These are phyloP conservation scores for Euthynnus affinis DNA, from an alignment of 2,797 vertebrate species.

Conservation along the genomic window DNA sequence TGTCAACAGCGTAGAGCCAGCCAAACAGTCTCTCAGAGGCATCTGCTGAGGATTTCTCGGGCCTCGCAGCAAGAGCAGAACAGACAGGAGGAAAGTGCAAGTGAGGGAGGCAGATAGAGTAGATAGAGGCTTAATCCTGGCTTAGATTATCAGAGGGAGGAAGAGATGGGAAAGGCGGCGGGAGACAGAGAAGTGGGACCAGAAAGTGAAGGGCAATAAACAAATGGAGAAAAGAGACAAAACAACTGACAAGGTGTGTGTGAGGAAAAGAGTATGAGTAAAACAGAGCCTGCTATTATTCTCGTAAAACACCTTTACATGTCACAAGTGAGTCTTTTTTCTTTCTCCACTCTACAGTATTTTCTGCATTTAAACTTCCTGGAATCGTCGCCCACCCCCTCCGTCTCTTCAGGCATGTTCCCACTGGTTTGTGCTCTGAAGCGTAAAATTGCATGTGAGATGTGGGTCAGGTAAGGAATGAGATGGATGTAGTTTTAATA, in stretches of 20 bases:
- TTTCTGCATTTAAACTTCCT: neutral
- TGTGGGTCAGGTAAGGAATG: conserved; percentile 51
- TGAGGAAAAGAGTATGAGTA: too few relatives aligned
- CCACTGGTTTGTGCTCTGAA: conserved; percentile 30
- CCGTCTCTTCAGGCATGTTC: conserved; percentile 20
- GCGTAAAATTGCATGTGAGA: conserved; percentile 35
- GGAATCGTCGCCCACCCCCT: neutral
- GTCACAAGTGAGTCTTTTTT: conserved; percentile 16
- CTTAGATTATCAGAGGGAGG: conserved; percentile 40
- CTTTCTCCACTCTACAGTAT: neutral
- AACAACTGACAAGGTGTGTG: conserved; percentile 9
- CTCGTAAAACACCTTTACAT: neutral
- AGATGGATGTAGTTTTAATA: conserved; percentile 65
- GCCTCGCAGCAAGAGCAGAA: conserved; percentile 18
- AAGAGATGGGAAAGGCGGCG: conserved; percentile 9
- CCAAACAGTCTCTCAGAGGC: conserved; percentile 56
- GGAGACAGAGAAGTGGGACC: conserved; percentile 20
- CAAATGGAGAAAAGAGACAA: neutral
- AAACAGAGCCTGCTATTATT: conserved; percentile 1
- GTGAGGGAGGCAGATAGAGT: conserved; percentile 26
- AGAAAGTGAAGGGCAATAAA: conserved; percentile 22
- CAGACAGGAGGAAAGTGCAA: conserved; percentile 22
- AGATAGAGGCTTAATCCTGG: conserved; percentile 49
- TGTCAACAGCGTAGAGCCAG: conserved; percentile 57
- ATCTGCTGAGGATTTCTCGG: conserved; percentile 65